A percentile compares a stretch with the other conserved stretches of the same genome.
Evolutionary conservation across 1,140 invertebrate species (phyloP).

Genomic region (Leptoteleia sp.): DNA sequence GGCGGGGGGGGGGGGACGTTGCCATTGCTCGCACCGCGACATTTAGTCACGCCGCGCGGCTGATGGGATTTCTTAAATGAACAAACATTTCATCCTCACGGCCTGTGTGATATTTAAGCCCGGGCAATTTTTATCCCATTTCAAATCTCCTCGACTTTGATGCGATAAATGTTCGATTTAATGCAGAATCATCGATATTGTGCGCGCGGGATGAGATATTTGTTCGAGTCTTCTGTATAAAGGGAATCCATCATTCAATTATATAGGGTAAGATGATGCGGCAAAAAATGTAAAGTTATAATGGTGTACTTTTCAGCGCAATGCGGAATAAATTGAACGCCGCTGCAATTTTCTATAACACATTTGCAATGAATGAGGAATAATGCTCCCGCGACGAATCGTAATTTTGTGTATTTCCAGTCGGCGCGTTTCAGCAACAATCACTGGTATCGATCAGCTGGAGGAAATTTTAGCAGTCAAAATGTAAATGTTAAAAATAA

Average conservation of each 20-base stretch:
- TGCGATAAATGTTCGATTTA: constrained; percentile 25
- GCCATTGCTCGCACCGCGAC: too few relatives aligned
- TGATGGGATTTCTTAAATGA: constrained; percentile 36
- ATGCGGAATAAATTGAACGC: constrained; percentile 4
- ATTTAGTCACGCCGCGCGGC: constrained; percentile 2
- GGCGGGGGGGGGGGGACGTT: too few relatives aligned
- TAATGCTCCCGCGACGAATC: too few relatives aligned
- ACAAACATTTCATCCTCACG: constrained; percentile 15
- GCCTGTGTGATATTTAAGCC: constrained; percentile 32
- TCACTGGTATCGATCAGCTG: too few relatives aligned
- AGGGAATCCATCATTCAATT: constrained; percentile 37
- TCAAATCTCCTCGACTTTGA: constrained; percentile 23
- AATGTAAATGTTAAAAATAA: too few relatives aligned
- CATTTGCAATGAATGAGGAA: too few relatives aligned
- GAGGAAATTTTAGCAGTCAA: too few relatives aligned
- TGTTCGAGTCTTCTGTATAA: constrained; percentile 13
- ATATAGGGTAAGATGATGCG: constrained; percentile 18
- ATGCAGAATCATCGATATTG: constrained; percentile 38
- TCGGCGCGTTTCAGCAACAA: too few relatives aligned
- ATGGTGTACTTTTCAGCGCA: constrained; percentile 15
- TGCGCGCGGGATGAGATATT: constrained; percentile 21
- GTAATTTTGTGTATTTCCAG: too few relatives aligned
- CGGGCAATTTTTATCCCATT: constrained; percentile 9
- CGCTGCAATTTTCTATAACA: constrained; percentile 8
- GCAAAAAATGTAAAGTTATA: constrained; percentile 22